A percentile compares a stretch with the other conserved stretches of the same genome.
Evolutionary conservation across 2,888 invertebrate genomes (phyloP).

Genomic region (Ectropis crepuscularia): DNA sequence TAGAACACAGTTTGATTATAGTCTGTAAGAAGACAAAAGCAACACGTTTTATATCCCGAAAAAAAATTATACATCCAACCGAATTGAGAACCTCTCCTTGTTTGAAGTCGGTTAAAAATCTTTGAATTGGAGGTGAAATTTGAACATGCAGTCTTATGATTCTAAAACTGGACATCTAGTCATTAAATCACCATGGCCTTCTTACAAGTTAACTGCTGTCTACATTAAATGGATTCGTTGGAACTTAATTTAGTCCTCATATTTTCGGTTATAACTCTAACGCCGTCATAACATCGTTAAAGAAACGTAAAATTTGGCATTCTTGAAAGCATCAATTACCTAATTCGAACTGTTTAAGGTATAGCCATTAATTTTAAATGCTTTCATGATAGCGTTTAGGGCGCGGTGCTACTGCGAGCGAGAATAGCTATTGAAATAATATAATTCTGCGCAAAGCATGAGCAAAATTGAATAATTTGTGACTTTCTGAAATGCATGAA

Average conservation of each 20-base stretch:
- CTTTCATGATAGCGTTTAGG: slow-evolving; percentile 53
- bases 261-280: slow-evolving; percentile 31
- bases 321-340: slow-evolving; percentile 67
- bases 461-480: too few species aligned
- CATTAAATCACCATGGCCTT: too few species aligned
- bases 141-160: too few species aligned
- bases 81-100: not conserved
- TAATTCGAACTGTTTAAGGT: slow-evolving; percentile 68
- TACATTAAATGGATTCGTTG: not conserved
- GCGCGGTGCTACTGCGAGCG: slow-evolving; percentile 46
- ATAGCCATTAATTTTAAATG: slow-evolving; percentile 63
- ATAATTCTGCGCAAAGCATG: too few species aligned
- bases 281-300: slow-evolving; percentile 46
- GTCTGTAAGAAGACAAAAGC: too few species aligned
- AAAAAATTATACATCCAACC: not conserved
- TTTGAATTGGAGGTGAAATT: too few species aligned
- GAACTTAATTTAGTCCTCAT: slow-evolving; percentile 5
- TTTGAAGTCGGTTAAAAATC: not conserved
- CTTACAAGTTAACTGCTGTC: too few species aligned
- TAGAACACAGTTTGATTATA: too few species aligned
- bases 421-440: too few species aligned
- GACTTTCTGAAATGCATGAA: too few species aligned
- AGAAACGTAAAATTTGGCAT: slow-evolving; percentile 50
- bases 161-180: too few species aligned
- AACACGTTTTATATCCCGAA: too few species aligned